Conservation (phyloP, 2,888 invertebrate genomes). For the Sisyra terminalis region DNA sequence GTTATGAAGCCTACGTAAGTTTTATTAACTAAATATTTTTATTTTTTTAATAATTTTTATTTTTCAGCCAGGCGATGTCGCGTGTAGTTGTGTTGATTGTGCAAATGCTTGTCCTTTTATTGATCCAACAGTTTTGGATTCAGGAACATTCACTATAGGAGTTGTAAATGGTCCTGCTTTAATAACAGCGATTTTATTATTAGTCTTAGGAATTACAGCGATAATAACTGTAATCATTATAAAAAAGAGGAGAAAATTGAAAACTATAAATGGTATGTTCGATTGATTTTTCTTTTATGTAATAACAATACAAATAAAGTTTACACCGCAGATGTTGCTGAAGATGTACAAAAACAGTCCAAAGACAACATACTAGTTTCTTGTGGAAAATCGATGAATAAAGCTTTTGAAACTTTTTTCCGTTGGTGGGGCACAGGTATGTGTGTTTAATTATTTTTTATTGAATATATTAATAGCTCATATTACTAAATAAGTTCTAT, state of each 20-base stretch:
- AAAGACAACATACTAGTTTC: background rate
- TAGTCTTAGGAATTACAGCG: constrained; percentile 27
- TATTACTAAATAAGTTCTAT: no score
- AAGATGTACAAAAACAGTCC: no score
- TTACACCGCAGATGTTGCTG: no score
- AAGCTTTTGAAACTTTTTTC: constrained; percentile 25
- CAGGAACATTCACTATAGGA: constrained; percentile 34
- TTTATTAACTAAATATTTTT: background rate
- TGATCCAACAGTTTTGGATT: constrained; percentile 25
- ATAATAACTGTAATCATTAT: constrained; percentile 15
- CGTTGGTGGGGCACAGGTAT: constrained; percentile 28
- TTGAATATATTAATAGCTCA: background rate
- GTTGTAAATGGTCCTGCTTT: constrained; percentile 47
- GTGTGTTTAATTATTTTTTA: constrained; percentile 10
- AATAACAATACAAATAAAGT: no score
- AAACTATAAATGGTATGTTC: background rate
- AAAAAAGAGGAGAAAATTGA: background rate
- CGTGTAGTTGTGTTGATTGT: constrained; percentile 72
- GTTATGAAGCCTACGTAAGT: constrained; percentile 35
- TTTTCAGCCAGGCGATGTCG: constrained; percentile 29
- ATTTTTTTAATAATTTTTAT: constrained; percentile 7
- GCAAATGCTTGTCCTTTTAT: constrained; percentile 38
- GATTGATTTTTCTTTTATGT: no score
- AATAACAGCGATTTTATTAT: constrained; percentile 37
- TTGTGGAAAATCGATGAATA: constrained; percentile 15